Evolutionary conservation across 2,888 invertebrate genomes (phyloP).

Genomic region (Tethea ocularis): DNA sequence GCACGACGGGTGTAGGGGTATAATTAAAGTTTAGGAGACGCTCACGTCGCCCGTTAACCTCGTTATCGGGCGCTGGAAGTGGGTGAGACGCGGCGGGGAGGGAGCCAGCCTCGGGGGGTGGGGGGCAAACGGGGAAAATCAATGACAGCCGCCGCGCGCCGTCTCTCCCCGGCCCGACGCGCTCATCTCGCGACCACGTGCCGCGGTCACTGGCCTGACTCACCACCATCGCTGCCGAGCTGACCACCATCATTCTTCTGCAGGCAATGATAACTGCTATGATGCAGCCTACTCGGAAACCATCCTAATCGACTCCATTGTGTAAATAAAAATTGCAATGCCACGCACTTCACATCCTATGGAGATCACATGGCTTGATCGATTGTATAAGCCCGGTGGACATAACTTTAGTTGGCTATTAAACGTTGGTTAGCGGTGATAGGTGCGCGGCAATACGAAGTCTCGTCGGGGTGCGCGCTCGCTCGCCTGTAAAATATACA

Average conservation of each 20-base stretch:
- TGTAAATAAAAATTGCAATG: conserved; percentile 18
- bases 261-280: conserved; percentile 23
- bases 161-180: conserved; percentile 79
- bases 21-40: conserved; percentile 84
- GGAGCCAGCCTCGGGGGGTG: conserved; percentile 64
- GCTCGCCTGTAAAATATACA: conserved; percentile 64
- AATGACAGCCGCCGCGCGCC: conserved; percentile 84
- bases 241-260: conserved; percentile 38
- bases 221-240: conserved; percentile 34
- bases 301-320: conserved; percentile 20
- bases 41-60: conserved; percentile 84
- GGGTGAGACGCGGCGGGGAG: conserved; percentile 81
- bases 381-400: conserved; percentile 14
- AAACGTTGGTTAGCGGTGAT: conserved; percentile 41
- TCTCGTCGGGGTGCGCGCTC: conserved; percentile 53
- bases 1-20: conserved; percentile 82
- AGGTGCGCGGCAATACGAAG: conserved; percentile 49
- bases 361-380: conserved; percentile 5
- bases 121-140: conserved; percentile 80
- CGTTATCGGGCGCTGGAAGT: conserved; percentile 84
- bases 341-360: conserved; percentile 5
- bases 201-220: conserved; percentile 79
- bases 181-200: conserved; percentile 82
- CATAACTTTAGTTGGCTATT: conserved; percentile 48
- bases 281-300: conserved; percentile 21